These are phyloP conservation scores for Melanerpes aurifrons DNA, from an alignment of 2,113 vertebrate genomes.

Conservation along the genomic window DNA sequence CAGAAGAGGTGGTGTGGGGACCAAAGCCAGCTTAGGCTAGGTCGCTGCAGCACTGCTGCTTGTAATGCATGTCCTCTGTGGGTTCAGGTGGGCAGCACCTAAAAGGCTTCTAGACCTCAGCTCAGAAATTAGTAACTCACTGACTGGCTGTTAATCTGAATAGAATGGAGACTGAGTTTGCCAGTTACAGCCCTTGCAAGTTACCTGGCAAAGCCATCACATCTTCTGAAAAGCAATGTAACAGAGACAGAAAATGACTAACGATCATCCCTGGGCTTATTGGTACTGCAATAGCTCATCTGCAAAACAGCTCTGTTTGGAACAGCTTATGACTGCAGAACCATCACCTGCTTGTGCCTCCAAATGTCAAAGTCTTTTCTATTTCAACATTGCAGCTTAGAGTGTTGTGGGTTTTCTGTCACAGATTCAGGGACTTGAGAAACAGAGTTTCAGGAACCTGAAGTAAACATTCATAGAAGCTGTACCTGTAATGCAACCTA, in stretches of 20 bases:
- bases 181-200: accelerated
- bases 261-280: neutral
- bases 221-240: neutral
- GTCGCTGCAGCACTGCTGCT: neutral
- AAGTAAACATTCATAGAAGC: neutral
- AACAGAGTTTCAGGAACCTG: neutral
- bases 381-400: neutral
- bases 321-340: neutral
- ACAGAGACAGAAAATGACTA: neutral
- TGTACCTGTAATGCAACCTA: neutral
- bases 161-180: neutral
- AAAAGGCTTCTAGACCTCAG: neutral
- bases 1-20: neutral
- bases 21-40: neutral
- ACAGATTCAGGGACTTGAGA: neutral
- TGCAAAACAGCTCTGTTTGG: neutral
- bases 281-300: neutral
- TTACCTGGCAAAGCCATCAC: neutral
- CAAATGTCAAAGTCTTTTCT: neutral
- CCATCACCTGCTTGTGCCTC: neutral
- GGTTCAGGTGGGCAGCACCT: neutral
- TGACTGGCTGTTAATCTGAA: neutral
- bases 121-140: neutral
- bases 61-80: neutral
- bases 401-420: neutral